Evolutionary conservation across 2,888 invertebrate species (phyloP), one percentile per base, ranked within the genome.

Genomic region (Aromia moschata): DNA sequence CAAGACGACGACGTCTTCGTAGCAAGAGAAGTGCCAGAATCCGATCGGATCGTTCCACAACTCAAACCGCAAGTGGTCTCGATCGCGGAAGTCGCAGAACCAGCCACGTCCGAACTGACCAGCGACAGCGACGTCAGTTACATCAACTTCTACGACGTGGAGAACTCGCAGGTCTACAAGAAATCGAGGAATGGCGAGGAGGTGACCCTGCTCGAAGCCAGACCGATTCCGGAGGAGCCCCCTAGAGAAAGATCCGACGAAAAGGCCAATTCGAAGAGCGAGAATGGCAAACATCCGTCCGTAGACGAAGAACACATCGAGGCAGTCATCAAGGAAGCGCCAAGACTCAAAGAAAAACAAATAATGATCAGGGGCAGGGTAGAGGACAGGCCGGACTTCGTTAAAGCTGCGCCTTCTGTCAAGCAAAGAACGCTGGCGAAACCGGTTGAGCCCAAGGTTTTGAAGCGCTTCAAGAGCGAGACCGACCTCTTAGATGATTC

Each of bases 111-210:
- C 2, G 36, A 45, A 44, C 1, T 51, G 38, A 79, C 80, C 5
- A 80, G 79, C 37, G 80, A 80, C 68, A 80, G 80, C 3, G 81
- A 81, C 62, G 62, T 75, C 57, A 80, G 80, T 64, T 74, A 76
- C 43, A 72, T 79, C 40, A 74, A 80, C 46, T 75, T 70, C 47
- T 81, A 81, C 57, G 78, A 81, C 65, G 72, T 80, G n/a, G 73
- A 75, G 64, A 77, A 77, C 16, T 77, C 78, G 4, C 75, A 72
- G 54, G 66, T 79, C 18, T 67, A 71, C 56, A 64, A 62, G 55
- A 68, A 67, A 56, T 51, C 64, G 2, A 64, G 58, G 49, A 58
- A 62, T 17, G 47, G 31, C 17, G 59, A 66, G 33, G 30, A 57
- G 10, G 49, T 54, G 1, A 43, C 56, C 3, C 18, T 58, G 31